Percentiles rank a stretch among this genome's conserved stretches.
These are phyloP conservation scores for Acronicta leporina DNA, from an alignment of 2,888 invertebrate species.

Conservation along the genomic window DNA sequence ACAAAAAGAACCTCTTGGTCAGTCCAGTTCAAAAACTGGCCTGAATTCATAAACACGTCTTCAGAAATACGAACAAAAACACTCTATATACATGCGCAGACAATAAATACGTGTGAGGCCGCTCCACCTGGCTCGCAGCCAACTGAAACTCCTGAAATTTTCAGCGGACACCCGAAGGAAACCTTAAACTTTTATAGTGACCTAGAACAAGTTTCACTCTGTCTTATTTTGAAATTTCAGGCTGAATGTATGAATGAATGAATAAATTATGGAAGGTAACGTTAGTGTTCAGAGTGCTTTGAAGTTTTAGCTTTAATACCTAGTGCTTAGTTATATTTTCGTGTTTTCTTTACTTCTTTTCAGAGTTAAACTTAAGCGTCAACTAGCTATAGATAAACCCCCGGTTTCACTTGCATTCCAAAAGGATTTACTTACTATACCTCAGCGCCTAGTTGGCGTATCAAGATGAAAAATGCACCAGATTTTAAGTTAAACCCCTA, in stretches of 20 bases:
- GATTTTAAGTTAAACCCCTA: no score
- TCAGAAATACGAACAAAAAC: slow-evolving; percentile 41
- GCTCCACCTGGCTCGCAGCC: slow-evolving; percentile 62
- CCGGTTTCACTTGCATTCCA: no score
- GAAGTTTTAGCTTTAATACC: slow-evolving; percentile 7
- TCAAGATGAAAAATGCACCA: no score
- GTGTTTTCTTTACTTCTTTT: neutral
- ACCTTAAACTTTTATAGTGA: slow-evolving; percentile 66
- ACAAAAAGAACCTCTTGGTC: slow-evolving; percentile 32
- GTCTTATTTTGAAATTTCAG: slow-evolving; percentile 49
- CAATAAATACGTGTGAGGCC: slow-evolving; percentile 49
- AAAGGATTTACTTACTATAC: no score
- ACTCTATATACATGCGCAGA: slow-evolving; percentile 40
- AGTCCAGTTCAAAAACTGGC: slow-evolving; percentile 19
- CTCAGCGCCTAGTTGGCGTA: no score
- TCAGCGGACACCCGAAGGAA: slow-evolving; percentile 56
- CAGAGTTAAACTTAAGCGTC: neutral
- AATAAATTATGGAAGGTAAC: slow-evolving; percentile 34
- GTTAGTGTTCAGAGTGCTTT: slow-evolving; percentile 14
- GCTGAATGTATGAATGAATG: slow-evolving; percentile 22
- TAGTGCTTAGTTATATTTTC: neutral
- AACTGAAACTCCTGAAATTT: slow-evolving; percentile 69
- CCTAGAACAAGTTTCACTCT: slow-evolving; percentile 59
- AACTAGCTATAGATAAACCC: no score
- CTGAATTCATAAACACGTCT: slow-evolving; percentile 44